Conservation (phyloP, 1,140 invertebrate genomes). For the Venturia canescens region DNA sequence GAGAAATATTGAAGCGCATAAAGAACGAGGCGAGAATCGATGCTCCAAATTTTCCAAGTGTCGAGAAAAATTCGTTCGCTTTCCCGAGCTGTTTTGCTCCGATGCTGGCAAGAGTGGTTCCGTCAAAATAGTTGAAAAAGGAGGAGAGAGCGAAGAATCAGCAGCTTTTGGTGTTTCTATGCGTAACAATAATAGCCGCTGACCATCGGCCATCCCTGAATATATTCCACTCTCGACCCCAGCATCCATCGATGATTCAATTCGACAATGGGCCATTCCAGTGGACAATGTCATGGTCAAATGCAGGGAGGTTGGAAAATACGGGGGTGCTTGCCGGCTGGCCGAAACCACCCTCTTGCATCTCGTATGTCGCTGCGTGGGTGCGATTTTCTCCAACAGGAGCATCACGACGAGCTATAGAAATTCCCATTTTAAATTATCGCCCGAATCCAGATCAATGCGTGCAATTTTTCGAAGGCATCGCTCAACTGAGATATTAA, state of each 20-base stretch:
- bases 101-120: slow-evolving; percentile 3
- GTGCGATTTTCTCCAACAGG: slow-evolving; percentile 50
- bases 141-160: slow-evolving; percentile 2
- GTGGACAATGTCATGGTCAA: slow-evolving; percentile 73
- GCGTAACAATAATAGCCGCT: slow-evolving; percentile 67
- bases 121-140: slow-evolving; percentile 1
- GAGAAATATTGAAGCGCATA: background rate
- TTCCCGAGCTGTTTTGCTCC: background rate
- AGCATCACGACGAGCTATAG: background rate
- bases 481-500: background rate
- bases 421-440: slow-evolving; percentile 4
- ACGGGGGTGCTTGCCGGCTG: slow-evolving; percentile 55
- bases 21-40: slow-evolving; percentile 47
- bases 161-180: slow-evolving; percentile 35
- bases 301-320: slow-evolving; percentile 59
- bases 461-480: background rate
- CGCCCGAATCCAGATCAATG: background rate
- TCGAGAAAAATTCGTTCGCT: background rate
- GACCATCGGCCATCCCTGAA: slow-evolving; percentile 70
- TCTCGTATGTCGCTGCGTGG: slow-evolving; percentile 58
- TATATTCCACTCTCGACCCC: slow-evolving; percentile 57
- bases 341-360: slow-evolving; percentile 50
- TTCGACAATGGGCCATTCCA: slow-evolving; percentile 71
- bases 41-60: slow-evolving; percentile 62
- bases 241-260: slow-evolving; percentile 69